Evolutionary conservation across 2,113 vertebrate genomes (phyloP).

Genomic region (Plecotus auritus): DNA sequence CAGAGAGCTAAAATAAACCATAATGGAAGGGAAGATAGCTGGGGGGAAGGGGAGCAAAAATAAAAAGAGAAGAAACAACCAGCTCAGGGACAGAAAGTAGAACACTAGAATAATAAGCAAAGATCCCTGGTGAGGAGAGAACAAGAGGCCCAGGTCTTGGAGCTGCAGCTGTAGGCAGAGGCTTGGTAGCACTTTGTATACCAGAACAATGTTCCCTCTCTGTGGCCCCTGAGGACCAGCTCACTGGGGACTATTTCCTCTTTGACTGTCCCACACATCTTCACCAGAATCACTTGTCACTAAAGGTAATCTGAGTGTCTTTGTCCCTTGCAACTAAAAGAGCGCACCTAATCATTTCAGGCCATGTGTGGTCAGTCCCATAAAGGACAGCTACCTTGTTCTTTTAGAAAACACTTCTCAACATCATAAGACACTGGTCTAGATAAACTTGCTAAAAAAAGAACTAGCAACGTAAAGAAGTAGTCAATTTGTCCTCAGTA

Average conservation of each 20-base stretch:
- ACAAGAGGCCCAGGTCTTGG: neutral
- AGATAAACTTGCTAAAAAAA: neutral
- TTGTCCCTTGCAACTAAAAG: neutral
- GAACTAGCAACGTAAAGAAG: neutral
- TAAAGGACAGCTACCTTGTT: neutral
- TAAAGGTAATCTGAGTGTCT: neutral
- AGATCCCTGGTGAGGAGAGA: neutral
- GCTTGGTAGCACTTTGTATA: neutral
- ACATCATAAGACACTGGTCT: neutral
- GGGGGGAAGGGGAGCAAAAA: neutral
- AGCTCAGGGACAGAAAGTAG: neutral
- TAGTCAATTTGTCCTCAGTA: neutral
- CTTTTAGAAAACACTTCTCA: slow-evolving; percentile 2
- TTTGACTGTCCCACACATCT: neutral
- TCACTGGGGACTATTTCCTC: neutral
- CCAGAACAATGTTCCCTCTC: neutral
- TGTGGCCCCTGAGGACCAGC: neutral
- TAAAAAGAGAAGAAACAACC: neutral
- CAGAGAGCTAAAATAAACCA: neutral
- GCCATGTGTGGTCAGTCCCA: neutral
- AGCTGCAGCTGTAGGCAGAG: neutral
- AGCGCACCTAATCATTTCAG: neutral
- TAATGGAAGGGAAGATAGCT: neutral
- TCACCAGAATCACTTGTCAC: neutral
- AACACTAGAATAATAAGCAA: neutral